Evolutionary conservation across 2,888 invertebrate genomes (phyloP).

Genomic region (Rhyacophila evoluta): DNA sequence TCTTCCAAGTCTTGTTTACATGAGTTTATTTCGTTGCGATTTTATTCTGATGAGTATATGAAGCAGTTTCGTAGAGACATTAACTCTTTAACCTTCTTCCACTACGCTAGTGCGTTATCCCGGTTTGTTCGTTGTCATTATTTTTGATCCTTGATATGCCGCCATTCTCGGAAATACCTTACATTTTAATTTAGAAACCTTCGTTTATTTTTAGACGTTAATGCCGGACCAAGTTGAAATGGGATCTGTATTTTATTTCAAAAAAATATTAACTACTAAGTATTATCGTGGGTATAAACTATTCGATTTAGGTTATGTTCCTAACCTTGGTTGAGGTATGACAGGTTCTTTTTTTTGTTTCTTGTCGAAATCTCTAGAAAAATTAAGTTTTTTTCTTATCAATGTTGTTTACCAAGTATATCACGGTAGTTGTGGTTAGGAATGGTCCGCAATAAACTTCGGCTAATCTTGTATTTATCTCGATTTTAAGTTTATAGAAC

Average conservation of each 20-base stretch:
- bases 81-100: no score
- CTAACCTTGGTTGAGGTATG: background rate
- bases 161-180: slow-evolving; percentile 3
- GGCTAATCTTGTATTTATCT: no score
- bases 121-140: no score
- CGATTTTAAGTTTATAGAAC: no score
- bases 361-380: background rate
- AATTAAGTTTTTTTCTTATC: no score
- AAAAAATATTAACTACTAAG: background rate
- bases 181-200: background rate
- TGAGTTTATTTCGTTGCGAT: background rate
- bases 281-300: background rate
- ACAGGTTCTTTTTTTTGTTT: background rate
- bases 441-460: no score
- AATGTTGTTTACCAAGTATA: no score
- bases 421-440: background rate
- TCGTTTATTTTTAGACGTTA: slow-evolving; percentile 1
- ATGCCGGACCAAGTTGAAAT: background rate
- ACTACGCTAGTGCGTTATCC: no score
- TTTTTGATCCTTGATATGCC: background rate
- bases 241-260: background rate
- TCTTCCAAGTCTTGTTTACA: background rate
- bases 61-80: no score
- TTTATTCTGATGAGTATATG: background rate
- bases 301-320: slow-evolving; percentile 2